Evolutionary conservation across 2,888 invertebrate genomes (phyloP), one percentile per base, ranked within the genome.

Genomic region (Rhimphoctona megacephalus): DNA sequence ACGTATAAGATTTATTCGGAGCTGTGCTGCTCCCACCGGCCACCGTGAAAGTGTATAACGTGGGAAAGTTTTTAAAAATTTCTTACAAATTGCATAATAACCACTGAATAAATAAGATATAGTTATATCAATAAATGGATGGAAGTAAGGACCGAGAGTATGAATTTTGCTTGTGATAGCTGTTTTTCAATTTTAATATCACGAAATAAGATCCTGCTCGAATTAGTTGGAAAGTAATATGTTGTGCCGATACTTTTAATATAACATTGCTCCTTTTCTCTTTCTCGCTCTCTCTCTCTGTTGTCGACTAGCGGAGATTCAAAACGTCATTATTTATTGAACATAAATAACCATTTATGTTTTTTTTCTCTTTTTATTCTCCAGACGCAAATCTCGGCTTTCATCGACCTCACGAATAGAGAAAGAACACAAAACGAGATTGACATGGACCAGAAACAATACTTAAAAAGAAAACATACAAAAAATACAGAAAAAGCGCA

Each of bases 1-100:
- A 90, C 92, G 92, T 92, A 92, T 94, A 93, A 94, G 92, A 94
- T 94, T 93, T 93, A 94, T 93, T 93, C 93, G 93, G 94, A 94
- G 94, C 94, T 94, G 93, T 94, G 94, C 39, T 69, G 94, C 93
- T 93, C 93, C 92, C 92, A 92, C 91, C 90, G 92, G 92, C 92
- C 92, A 93, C 91, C 89, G 90, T 89, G 87, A 88, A 89, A 91
- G 92, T 92, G 92, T 92, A 91, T 92, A 91, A 66, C 92, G 92
- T 92, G 93, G 93, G 92, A 92, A 92, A 92, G 93, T 94, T 94
- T 94, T 93, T 93, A 61, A 93, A 90, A 91, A 73, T 94, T 94
- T 94, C 93, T 93, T 94, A 94, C 93, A 92, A 93, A 61, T 93
- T 93, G 93, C 94, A 94, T 94, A 94, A 93, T 93, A 91, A 91